phyloP scores from a whole-genome alignment of 2,888 invertebrate genomes.

The Oxystoma pomonae region DNA sequence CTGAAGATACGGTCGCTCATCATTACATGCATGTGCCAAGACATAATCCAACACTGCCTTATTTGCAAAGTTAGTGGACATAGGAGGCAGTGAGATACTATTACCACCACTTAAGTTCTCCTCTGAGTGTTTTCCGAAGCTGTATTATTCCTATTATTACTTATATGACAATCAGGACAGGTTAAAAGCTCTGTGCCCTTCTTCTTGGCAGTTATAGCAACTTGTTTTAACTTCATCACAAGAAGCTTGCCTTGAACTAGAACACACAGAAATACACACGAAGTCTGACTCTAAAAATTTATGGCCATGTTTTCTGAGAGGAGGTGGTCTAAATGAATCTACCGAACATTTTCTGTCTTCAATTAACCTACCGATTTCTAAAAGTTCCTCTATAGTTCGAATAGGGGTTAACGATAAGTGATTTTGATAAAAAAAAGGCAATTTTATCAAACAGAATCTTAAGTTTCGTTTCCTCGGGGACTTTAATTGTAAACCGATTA shows the following conservation, averaged over 20 bases:
- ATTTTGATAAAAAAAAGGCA: not conserved
- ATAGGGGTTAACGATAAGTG: not conserved
- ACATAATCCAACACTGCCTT: not conserved
- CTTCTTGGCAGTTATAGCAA: not conserved
- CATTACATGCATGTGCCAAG: not conserved
- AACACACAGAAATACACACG: not conserved
- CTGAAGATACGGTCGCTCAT: conserved; percentile 1
- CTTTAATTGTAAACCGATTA: not conserved
- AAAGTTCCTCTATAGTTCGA: not conserved
- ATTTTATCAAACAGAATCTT: not conserved
- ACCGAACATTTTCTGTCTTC: not conserved
- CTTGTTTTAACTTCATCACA: not conserved
- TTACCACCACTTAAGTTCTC: not conserved
- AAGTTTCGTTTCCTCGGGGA: not conserved
- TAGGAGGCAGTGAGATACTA: not conserved
- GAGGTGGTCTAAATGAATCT: not conserved
- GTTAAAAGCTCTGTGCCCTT: not conserved
- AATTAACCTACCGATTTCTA: not conserved
- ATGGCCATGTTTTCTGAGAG: not conserved
- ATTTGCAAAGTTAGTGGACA: not conserved
- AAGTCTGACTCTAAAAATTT: conserved; percentile 1
- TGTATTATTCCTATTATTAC: not conserved
- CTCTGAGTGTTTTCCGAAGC: not conserved
- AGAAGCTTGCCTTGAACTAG: not conserved
- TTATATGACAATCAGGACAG: not conserved